Conservation (phyloP, 2,888 invertebrate genomes). For the Clivina fossor region DNA sequence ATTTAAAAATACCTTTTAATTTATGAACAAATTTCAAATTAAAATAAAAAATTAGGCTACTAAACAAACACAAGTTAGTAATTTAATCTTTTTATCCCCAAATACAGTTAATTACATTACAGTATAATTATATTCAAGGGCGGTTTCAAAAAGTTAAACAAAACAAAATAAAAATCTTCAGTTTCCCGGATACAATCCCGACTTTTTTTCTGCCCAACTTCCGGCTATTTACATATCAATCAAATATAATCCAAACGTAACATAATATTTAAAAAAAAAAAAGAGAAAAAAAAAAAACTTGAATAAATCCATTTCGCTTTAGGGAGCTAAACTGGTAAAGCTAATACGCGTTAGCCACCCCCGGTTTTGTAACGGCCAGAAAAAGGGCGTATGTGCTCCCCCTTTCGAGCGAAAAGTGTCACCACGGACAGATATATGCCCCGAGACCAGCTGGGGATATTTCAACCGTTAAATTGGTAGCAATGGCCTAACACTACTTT, state of each 20-base stretch:
- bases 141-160: slow-evolving; percentile 12
- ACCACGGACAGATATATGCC: slow-evolving; percentile 21
- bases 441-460: slow-evolving; percentile 28
- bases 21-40: background rate
- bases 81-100: too few relatives aligned
- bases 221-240: slow-evolving; percentile 44
- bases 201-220: slow-evolving; percentile 7
- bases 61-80: background rate
- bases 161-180: too few relatives aligned
- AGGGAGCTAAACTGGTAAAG: slow-evolving; percentile 14
- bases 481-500: too few relatives aligned
- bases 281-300: too few relatives aligned
- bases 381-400: background rate
- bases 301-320: slow-evolving; percentile 19
- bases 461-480: slow-evolving; percentile 32
- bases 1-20: too few relatives aligned
- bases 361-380: slow-evolving; percentile 3
- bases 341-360: slow-evolving; percentile 16
- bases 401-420: slow-evolving; percentile 11
- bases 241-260: slow-evolving; percentile 42
- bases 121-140: slow-evolving; percentile 35
- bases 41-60: background rate
- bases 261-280: slow-evolving; percentile 41
- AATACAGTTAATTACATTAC: too few relatives aligned
- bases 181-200: slow-evolving; percentile 1